phyloP scores from a whole-genome alignment of 1,140 invertebrate species.

The Lasioglossum baleicum region DNA sequence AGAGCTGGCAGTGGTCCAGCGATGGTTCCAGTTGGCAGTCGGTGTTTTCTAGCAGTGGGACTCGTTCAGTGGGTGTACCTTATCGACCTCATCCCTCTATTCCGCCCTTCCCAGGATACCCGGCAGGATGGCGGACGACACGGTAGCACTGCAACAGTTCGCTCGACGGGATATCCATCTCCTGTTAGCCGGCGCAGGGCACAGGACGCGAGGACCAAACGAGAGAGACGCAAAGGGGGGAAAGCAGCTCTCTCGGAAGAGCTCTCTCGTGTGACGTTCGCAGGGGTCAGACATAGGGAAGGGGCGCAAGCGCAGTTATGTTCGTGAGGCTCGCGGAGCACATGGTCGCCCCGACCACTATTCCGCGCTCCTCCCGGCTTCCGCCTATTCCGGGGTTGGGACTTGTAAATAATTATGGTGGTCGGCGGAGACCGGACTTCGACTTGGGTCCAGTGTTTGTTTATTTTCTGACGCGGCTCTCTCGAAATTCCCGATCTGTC shows the following conservation, averaged over 20 bases:
- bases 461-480: background rate
- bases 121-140: conserved; percentile 42
- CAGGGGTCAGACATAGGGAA: conserved; percentile 72
- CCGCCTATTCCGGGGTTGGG: conserved; percentile 37
- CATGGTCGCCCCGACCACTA: conserved; percentile 71
- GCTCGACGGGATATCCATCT: conserved; percentile 67
- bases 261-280: conserved; percentile 56
- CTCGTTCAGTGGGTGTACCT: background rate
- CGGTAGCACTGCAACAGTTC: conserved; percentile 65
- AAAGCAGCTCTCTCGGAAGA: conserved; percentile 39
- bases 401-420: conserved; percentile 65
- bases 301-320: conserved; percentile 76
- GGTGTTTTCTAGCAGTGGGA: background rate
- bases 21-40: no score
- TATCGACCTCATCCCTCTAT: background rate
- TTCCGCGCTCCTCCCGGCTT: conserved; percentile 61
- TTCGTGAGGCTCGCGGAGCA: conserved; percentile 72
- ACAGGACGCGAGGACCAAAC: background rate
- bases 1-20: no score
- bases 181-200: conserved; percentile 25
- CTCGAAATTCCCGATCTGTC: no score
- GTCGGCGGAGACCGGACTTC: background rate
- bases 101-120: background rate
- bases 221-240: conserved; percentile 34
- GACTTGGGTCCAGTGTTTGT: background rate